Evolutionary conservation across 2,113 vertebrate genomes (phyloP).

Genomic region (Platysternon megacephalum): DNA sequence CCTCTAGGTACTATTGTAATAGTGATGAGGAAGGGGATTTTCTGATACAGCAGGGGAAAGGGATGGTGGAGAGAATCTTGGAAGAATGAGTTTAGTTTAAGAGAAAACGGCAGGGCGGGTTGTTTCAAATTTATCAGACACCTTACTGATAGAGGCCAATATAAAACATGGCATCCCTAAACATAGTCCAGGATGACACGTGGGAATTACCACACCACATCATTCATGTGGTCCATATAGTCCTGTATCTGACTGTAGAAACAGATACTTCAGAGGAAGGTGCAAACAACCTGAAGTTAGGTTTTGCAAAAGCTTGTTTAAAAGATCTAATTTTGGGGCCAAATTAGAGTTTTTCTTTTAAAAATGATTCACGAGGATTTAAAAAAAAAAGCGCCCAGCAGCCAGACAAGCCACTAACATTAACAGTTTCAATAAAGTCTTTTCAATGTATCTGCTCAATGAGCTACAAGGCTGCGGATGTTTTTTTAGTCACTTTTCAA

Average conservation of each 20-base stretch:
- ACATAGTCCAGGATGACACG: background rate
- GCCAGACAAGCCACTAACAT: background rate
- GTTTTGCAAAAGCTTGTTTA: background rate
- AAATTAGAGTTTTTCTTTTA: background rate
- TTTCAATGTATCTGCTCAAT: background rate
- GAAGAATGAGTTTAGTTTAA: too few relatives aligned
- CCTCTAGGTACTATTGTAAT: accelerated
- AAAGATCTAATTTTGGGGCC: background rate
- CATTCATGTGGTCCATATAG: background rate
- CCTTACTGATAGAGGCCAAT: background rate
- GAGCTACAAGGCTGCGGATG: accelerated
- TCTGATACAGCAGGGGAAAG: background rate
- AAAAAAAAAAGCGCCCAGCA: background rate
- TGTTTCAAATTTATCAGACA: background rate
- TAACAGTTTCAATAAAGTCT: background rate
- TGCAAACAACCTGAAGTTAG: background rate
- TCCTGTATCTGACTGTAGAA: background rate
- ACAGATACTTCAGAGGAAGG: background rate
- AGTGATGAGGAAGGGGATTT: background rate
- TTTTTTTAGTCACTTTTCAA: background rate
- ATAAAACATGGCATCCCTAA: background rate
- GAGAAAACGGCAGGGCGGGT: background rate
- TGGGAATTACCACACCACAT: background rate
- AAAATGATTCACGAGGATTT: background rate
- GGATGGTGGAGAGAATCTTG: background rate